Evolutionary conservation across 2,888 invertebrate genomes (phyloP), one percentile per base, ranked within the genome.

Genomic region (Baccha elongata): DNA sequence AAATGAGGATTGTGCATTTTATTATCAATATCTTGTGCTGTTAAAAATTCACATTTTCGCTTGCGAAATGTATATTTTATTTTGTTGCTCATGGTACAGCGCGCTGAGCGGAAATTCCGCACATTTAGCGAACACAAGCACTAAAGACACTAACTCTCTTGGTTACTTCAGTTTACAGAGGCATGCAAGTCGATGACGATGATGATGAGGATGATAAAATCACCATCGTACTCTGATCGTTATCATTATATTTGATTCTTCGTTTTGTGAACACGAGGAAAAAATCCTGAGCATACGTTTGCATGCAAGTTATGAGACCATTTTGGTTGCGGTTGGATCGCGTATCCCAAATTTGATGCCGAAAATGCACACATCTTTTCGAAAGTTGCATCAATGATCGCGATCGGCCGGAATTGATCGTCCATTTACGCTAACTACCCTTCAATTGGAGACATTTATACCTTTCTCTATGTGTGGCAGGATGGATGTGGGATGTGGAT

Each of bases 401-500:
- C 52, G 65, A 65, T 83, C 62, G 62, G 15, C 35, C 46, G 26
- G 78, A 67, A 83, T 83, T 83, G 83, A 83, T 83, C 78, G 83
- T 46, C 78, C 72, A 83, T 81, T 81, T 71, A 81, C 76, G 81
- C 67, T 83, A 83, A 83, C 83, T 83, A 73, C 83, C 72, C 76
- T 76, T 78, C 83, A 78, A 83, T 78, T 83, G 78, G 62, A 60
- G 78, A 78, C 78, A 83, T 76, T 81, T 81, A 42, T 65, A 65
- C 53, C 68, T 67, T 52, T 58, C 48, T 69, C 2, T 68, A 50
- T 69, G 68, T 73, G 52, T 67, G 60, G 69, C 64, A 64, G 68
- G 44, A 53, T 65, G 44, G 65, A 37, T 53, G 32, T 13, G 19
- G 23, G 11, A 35, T 35, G 11, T 46, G 26, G 37, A 62, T 76